Base-by-base conservation (phyloP, 1,140 invertebrate species). In the Diorhabda sublineata region DNA sequence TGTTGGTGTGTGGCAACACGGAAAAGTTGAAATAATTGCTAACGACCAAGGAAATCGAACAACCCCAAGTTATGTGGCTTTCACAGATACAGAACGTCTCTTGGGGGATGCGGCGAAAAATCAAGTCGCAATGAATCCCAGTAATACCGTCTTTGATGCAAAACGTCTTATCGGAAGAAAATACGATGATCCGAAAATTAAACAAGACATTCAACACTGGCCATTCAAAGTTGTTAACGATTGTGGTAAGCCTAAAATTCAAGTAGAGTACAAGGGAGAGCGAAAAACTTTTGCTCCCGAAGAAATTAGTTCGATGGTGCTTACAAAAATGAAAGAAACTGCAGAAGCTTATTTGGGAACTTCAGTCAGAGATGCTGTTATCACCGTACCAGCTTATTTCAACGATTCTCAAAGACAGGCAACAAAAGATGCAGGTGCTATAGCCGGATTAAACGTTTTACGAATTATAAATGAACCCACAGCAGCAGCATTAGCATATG, bases 21-120 rank as follows among this genome's bases (percentile, higher is more conserved):
- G 92, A 69, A 95, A 94, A 82, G 90, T 96, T 61, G 94, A 96
- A 82, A 96, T 97, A 78, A 95, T 97, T 75, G 93, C 93, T 76
- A 97, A 97, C 80, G 95, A 97, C 80, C 94, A 96, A 84, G 95
- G 95, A 44, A 97, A 96, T 84, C 83, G 94, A 63, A 97, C 93
- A 44, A 96, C 94, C 60, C 93, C 94, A 6, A 92, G 91, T 67
- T 96, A 96, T 83, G 94, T 97, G 58, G 94, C 93, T 2, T 90
- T 95, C 81, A 92, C 89, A 3, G 91, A 94, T 72, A 90, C 88
- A 0, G 92, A 94, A 78, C 82, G 91, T 5, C 82, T 92, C 5
- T 89, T 92, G 43, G 85, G 85, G 56, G 83, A 86, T 69, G 85
- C 85, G 3, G 84, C 84, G 44, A 70, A 85, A 86, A 77, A 83